phyloP scores from a whole-genome alignment of 2,797 vertebrate genomes.

The Hirundo rustica region DNA sequence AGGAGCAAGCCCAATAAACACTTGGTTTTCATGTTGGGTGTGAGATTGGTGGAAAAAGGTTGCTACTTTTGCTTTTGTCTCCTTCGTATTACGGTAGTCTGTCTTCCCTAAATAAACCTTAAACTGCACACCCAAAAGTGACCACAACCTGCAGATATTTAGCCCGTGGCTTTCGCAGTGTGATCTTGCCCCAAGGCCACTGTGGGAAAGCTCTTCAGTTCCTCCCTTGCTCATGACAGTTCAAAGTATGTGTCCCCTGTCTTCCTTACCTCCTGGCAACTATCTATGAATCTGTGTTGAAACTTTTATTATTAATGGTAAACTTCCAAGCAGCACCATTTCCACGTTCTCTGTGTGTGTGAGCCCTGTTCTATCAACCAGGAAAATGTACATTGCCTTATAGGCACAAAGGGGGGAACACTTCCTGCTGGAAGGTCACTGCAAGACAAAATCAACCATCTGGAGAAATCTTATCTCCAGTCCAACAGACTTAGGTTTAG shows the following conservation, averaged over 20 bases:
- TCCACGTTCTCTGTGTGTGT: background rate
- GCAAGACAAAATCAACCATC: background rate
- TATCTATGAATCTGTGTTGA: background rate
- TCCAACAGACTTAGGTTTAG: background rate
- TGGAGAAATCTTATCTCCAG: background rate
- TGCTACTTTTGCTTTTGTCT: background rate
- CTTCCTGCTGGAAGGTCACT: background rate
- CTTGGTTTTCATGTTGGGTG: background rate
- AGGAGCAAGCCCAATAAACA: background rate
- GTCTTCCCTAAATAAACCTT: background rate
- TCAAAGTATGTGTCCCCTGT: background rate
- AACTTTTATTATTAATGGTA: background rate
- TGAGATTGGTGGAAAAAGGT: background rate
- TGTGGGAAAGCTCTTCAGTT: background rate
- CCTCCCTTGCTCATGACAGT: background rate
- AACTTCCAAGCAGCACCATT: background rate
- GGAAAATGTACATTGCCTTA: background rate
- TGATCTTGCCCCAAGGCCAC: background rate
- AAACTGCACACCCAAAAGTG: background rate
- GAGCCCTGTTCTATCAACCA: background rate
- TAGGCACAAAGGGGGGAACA: accelerated
- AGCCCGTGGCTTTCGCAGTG: background rate
- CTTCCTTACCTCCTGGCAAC: background rate
- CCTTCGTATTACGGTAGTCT: background rate
- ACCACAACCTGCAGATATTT: background rate